A percentile compares a stretch with the other conserved stretches of the same genome.
Evolutionary conservation across 2,888 invertebrate genomes (phyloP).

Genomic region (Encarsia formosa): DNA sequence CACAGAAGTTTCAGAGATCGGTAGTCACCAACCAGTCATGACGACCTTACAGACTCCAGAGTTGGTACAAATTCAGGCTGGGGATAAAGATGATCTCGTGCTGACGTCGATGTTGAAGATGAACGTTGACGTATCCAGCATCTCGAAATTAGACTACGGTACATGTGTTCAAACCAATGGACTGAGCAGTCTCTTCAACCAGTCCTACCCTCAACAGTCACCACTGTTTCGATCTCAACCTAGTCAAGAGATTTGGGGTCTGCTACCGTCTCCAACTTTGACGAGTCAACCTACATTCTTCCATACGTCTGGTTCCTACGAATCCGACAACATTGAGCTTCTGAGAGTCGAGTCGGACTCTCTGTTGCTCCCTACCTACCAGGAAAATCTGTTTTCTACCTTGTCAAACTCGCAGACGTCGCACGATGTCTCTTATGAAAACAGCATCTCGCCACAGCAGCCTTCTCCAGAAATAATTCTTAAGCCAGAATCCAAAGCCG

Average conservation of each 20-base stretch:
- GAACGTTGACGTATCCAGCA: constrained; percentile 51
- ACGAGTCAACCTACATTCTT: constrained; percentile 45
- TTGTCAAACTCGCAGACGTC: constrained; percentile 51
- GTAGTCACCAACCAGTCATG: constrained; percentile 47
- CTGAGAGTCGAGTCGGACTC: constrained; percentile 52
- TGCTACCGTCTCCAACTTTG: constrained; percentile 46
- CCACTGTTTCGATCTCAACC: constrained; percentile 47
- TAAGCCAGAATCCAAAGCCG: constrained; percentile 63
- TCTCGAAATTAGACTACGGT: constrained; percentile 56
- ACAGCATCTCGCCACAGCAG: constrained; percentile 53
- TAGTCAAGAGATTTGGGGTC: constrained; percentile 49
- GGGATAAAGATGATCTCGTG: constrained; percentile 40
- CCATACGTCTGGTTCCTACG: constrained; percentile 46
- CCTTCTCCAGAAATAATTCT: constrained; percentile 61
- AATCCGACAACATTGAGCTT: constrained; percentile 47
- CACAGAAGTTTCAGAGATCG: constrained; percentile 56
- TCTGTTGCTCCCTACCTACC: constrained; percentile 59
- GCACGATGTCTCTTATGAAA: constrained; percentile 51
- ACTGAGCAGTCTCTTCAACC: constrained; percentile 55
- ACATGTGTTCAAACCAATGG: constrained; percentile 67
- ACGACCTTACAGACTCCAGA: constrained; percentile 50
- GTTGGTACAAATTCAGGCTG: too few species aligned
- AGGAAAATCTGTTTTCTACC: constrained; percentile 59
- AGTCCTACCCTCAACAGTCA: constrained; percentile 49
- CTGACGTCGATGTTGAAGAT: too few species aligned